A percentile compares a stretch with the other conserved stretches of the same genome.
phyloP scores from a whole-genome alignment of 2,113 vertebrate genomes.

The Brachypteracias leptosomus region DNA sequence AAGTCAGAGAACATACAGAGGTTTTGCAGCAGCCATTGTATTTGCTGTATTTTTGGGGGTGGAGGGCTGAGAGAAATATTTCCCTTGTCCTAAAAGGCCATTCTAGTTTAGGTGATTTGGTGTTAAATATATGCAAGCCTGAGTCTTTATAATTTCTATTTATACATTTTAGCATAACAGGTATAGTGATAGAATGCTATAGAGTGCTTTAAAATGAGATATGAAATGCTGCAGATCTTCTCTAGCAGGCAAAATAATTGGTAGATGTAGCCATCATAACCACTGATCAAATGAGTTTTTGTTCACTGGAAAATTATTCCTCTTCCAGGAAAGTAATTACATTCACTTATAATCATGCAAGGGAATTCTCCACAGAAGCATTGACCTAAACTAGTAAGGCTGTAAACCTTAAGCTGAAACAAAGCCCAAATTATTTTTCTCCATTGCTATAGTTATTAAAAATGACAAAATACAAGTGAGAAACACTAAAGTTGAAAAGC shows the following conservation, averaged over 20 bases:
- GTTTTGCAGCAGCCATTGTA: not conserved
- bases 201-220: not conserved
- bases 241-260: not conserved
- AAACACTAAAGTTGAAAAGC: not conserved
- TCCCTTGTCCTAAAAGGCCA: not conserved
- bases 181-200: not conserved
- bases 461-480: not conserved
- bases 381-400: not conserved
- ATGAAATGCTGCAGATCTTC: not conserved
- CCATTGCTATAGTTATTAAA: not conserved
- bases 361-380: not conserved
- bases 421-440: not conserved
- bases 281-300: not conserved
- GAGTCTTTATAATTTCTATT: not conserved
- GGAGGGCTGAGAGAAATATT: not conserved
- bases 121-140: not conserved
- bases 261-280: not conserved
- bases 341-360: not conserved
- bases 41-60: not conserved
- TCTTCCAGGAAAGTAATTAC: not conserved
- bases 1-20: not conserved
- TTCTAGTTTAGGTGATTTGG: not conserved
- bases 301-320: not conserved
- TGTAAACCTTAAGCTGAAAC: not conserved
- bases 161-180: not conserved